These are phyloP conservation scores for Stenurella melanura DNA, from an alignment of 2,888 invertebrate genomes.

Conservation along the genomic window DNA sequence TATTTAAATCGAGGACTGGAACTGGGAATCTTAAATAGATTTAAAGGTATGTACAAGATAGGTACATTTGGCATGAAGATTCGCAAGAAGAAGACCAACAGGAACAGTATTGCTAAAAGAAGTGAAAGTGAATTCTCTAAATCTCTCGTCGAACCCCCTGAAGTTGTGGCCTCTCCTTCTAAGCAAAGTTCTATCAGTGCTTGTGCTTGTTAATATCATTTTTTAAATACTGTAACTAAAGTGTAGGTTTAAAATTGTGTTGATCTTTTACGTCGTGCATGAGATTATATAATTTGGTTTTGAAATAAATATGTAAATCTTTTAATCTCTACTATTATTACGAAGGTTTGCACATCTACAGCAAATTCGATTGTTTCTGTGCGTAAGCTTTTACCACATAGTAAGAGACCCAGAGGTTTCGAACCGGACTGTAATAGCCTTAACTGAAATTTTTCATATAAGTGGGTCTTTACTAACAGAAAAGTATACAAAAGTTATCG, in stretches of 20 bases:
- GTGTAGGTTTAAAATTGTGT: constrained; percentile 1
- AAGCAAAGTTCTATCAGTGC: constrained; percentile 41
- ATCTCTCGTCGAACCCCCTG: constrained; percentile 4
- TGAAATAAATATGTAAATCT: neutral
- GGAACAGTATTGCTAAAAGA: constrained; percentile 30
- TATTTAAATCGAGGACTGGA: constrained; percentile 56
- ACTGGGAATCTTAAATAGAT: constrained; percentile 57
- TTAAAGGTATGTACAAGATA: constrained; percentile 51
- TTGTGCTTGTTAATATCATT: constrained; percentile 28
- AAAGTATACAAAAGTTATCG: too few relatives aligned
- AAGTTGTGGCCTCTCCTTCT: neutral
- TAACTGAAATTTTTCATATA: too few relatives aligned
- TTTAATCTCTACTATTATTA: too few relatives aligned
- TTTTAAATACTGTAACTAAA: constrained; percentile 6
- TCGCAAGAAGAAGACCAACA: constrained; percentile 38
- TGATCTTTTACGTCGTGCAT: neutral
- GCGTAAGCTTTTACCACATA: too few relatives aligned
- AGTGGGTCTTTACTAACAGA: too few relatives aligned
- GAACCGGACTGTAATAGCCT: too few relatives aligned
- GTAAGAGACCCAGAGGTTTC: too few relatives aligned
- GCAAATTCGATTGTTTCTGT: too few relatives aligned
- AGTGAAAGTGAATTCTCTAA: neutral
- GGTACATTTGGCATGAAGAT: constrained; percentile 51
- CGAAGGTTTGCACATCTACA: too few relatives aligned
- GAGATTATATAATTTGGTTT: neutral